phyloP scores from a whole-genome alignment of 2,888 invertebrate species.

The Campaea margaritaria region DNA sequence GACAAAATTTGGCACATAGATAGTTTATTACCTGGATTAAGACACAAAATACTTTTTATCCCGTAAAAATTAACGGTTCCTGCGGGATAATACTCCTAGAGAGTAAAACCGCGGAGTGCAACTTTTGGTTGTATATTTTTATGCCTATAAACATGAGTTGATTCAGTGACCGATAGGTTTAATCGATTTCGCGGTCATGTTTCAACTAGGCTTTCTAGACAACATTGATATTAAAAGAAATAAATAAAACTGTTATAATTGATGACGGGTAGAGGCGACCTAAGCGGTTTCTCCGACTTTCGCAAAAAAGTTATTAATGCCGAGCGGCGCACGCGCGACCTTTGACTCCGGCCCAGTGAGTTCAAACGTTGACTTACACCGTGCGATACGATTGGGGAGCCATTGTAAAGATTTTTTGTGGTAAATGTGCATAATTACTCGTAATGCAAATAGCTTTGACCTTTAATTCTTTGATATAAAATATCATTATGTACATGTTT shows the following conservation, averaged over 20 bases:
- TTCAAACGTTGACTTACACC: constrained; percentile 13
- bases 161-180: not conserved
- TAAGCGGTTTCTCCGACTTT: constrained; percentile 31
- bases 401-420: not conserved
- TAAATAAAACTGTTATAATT: constrained; percentile 32
- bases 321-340: constrained; percentile 27
- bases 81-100: too few species aligned
- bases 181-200: constrained; percentile 15
- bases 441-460: too few species aligned
- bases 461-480: not conserved
- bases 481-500: too few species aligned
- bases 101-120: too few species aligned
- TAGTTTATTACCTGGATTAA: too few species aligned
- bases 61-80: too few species aligned
- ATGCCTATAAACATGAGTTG: too few species aligned
- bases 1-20: too few species aligned
- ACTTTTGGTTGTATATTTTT: too few species aligned
- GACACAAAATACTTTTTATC: too few species aligned
- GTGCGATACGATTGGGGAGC: constrained; percentile 32
- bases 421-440: too few species aligned
- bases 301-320: constrained; percentile 37
- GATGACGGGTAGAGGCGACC: constrained; percentile 27
- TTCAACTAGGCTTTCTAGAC: constrained; percentile 4
- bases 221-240: not conserved
- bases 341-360: constrained; percentile 20